phyloP scores from a whole-genome alignment of 2,888 invertebrate species.

The Cepaea hortensis region DNA sequence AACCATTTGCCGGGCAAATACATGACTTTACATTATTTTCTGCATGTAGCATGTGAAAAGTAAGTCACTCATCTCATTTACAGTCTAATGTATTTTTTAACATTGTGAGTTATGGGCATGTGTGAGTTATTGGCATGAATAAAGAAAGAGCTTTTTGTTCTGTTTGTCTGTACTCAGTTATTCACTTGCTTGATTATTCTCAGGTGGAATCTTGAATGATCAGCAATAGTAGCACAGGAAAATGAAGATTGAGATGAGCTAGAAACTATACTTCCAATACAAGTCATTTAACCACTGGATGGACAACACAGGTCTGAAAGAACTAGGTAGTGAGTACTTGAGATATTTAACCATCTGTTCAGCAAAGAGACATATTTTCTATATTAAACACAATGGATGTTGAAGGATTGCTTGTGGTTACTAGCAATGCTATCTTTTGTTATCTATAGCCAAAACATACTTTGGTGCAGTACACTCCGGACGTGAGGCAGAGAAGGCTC shows the following conservation, averaged over 20 bases:
- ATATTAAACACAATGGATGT: no score
- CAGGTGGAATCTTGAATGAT: neutral
- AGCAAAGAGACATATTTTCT: no score
- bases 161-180: neutral
- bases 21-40: no score
- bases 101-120: no score
- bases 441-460: constrained; percentile 39
- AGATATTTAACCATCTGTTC: neutral
- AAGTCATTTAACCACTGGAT: neutral
- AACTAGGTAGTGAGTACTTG: neutral
- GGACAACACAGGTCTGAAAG: neutral
- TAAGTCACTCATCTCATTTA: no score
- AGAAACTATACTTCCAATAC: neutral
- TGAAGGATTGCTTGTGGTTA: no score
- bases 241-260: neutral
- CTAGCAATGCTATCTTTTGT: neutral
- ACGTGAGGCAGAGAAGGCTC: constrained; percentile 55
- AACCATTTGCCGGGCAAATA: no score
- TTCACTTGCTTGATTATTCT: neutral
- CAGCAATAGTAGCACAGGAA: neutral
- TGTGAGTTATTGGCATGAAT: no score
- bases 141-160: neutral
- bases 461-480: constrained; percentile 58
- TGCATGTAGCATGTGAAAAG: no score
- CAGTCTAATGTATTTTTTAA: no score